phyloP scores from a whole-genome alignment of 2,888 invertebrate genomes.

The Eulithis testata region DNA sequence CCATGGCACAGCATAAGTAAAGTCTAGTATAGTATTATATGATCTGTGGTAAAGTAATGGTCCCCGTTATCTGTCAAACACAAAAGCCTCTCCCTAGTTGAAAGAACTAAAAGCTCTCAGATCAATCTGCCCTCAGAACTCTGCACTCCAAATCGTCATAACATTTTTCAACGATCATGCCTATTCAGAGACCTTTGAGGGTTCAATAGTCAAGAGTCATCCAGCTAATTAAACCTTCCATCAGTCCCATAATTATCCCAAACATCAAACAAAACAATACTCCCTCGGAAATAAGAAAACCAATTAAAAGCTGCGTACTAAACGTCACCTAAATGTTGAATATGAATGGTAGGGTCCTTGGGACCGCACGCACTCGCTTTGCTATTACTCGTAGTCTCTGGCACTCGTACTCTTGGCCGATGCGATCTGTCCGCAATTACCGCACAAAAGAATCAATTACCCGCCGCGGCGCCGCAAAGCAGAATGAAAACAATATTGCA shows the following conservation, averaged over 20 bases:
- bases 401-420: conserved; percentile 39
- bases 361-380: conserved; percentile 46
- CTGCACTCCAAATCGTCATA: conserved; percentile 19
- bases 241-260: conserved; percentile 33
- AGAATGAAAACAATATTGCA: conserved; percentile 73
- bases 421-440: conserved; percentile 73
- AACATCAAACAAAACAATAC: conserved; percentile 47
- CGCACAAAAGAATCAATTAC: conserved; percentile 81
- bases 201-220: conserved; percentile 30
- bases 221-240: conserved; percentile 39
- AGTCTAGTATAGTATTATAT: too few relatives aligned
- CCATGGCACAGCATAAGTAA: too few relatives aligned
- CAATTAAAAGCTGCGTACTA: conserved; percentile 62
- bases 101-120: background rate
- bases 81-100: conserved; percentile 1
- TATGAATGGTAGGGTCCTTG: conserved; percentile 54
- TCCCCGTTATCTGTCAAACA: background rate
- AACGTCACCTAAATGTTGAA: conserved; percentile 67
- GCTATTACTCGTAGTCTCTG: conserved; percentile 8
- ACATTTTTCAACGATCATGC: conserved; percentile 22
- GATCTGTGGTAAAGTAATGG: too few relatives aligned
- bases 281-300: conserved; percentile 60
- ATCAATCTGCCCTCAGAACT: conserved; percentile 12
- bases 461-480: conserved; percentile 54
- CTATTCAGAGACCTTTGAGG: conserved; percentile 20